Evolutionary conservation across 2,888 invertebrate species (phyloP).

Genomic region (Xestia sexstrigata): DNA sequence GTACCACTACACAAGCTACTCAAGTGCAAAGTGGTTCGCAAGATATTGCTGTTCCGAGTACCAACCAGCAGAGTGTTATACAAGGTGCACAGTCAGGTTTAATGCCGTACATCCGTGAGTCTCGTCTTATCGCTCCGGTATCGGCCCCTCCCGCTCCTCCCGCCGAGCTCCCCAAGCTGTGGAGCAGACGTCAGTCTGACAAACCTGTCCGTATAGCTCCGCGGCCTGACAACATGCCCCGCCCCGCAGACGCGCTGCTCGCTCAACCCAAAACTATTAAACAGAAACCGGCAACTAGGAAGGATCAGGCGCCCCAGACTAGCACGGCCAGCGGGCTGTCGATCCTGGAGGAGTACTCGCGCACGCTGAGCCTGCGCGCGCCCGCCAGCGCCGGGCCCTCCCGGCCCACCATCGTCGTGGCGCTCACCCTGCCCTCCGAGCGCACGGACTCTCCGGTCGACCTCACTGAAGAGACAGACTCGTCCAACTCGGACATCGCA

Average conservation of each 20-base stretch:
- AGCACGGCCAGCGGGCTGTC: conserved; percentile 18
- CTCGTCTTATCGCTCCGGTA: conserved; percentile 4
- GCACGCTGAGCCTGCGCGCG: background rate
- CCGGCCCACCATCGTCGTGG: conserved; percentile 38
- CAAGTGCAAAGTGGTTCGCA: background rate
- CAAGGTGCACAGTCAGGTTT: conserved; percentile 8
- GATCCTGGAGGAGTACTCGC: conserved; percentile 46
- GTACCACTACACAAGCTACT: background rate
- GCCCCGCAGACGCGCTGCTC: background rate
- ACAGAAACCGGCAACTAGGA: too few relatives aligned
- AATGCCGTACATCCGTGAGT: conserved; percentile 37
- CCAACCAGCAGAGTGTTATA: background rate
- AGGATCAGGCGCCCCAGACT: background rate
- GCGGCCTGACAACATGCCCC: background rate
- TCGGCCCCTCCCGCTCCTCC: background rate
- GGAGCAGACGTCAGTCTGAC: background rate
- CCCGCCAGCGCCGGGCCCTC: background rate
- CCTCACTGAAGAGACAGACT: conserved; percentile 7
- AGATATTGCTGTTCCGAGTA: background rate
- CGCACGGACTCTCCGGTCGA: background rate
- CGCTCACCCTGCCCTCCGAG: conserved; percentile 28
- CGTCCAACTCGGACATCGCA: background rate
- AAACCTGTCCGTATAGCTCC: conserved; percentile 13
- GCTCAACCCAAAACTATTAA: background rate
- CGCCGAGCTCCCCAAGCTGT: background rate